phyloP scores from a whole-genome alignment of 2,888 invertebrate species.

The Hanleya hanleyi region DNA sequence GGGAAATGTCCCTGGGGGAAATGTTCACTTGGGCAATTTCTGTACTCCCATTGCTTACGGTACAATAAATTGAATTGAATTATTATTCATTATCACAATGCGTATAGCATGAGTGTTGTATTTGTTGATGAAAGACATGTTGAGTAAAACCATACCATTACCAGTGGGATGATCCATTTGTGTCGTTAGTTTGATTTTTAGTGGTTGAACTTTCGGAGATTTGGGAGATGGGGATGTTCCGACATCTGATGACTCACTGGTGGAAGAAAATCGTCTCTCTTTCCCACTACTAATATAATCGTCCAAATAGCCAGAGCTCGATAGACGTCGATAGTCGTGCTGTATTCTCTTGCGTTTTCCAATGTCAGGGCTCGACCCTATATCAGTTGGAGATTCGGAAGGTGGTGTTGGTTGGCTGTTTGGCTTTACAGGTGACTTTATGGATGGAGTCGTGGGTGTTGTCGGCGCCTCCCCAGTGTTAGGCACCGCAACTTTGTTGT shows the following conservation, averaged over 20 bases:
- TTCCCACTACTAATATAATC: slow-evolving; percentile 64
- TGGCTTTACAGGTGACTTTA: not conserved
- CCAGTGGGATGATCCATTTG: not conserved
- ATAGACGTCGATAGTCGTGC: slow-evolving; percentile 71
- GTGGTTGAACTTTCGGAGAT: slow-evolving; percentile 35
- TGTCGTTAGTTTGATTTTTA: slow-evolving; percentile 19
- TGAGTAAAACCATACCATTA: not conserved
- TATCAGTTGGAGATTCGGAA: slow-evolving; percentile 37
- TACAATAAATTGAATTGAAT: no score
- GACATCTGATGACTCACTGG: slow-evolving; percentile 54
- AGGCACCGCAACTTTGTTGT: not conserved
- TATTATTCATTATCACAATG: no score
- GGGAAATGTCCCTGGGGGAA: no score
- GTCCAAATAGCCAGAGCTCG: slow-evolving; percentile 71
- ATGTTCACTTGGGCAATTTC: no score
- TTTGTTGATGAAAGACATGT: not conserved
- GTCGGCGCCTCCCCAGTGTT: not conserved
- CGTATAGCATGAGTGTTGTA: no score
- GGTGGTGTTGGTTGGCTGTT: slow-evolving; percentile 12
- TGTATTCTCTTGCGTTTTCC: slow-evolving; percentile 66
- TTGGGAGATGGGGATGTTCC: slow-evolving; percentile 39
- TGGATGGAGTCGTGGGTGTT: not conserved
- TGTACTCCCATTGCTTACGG: no score
- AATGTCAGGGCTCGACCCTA: slow-evolving; percentile 53
- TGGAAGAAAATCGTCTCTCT: slow-evolving; percentile 56